Conservation (phyloP, 2,888 invertebrate genomes). For the Cephus pygmeus region DNA sequence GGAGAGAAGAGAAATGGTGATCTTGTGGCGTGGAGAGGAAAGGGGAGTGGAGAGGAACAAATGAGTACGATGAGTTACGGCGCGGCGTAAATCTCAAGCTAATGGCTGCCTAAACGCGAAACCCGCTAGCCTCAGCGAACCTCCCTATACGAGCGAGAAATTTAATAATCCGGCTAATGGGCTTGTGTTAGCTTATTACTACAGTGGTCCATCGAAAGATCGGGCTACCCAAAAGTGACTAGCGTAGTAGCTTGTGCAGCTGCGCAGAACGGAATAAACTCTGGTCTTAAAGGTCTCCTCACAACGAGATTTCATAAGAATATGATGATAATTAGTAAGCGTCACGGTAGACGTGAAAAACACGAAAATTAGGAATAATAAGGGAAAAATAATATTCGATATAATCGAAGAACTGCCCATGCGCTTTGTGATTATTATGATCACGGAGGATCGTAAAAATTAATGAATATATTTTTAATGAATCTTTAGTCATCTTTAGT, state of each 20-base stretch:
- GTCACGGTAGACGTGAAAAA: too few relatives aligned
- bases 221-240: neutral
- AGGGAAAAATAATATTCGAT: neutral
- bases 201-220: neutral
- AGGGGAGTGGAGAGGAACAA: constrained; percentile 51
- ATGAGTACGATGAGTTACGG: constrained; percentile 66
- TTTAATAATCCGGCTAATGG: constrained; percentile 66
- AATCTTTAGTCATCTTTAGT: neutral
- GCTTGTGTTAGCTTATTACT: constrained; percentile 60
- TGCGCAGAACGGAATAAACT: neutral
- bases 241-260: neutral
- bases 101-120: constrained; percentile 66
- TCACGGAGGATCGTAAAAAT: neutral
- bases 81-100: constrained; percentile 64
- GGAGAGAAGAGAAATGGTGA: constrained; percentile 24
- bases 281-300: neutral
- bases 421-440: neutral
- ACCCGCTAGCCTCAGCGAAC: constrained; percentile 53
- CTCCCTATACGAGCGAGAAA: constrained; percentile 59
- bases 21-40: constrained; percentile 30
- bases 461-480: neutral
- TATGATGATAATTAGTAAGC: too few relatives aligned
- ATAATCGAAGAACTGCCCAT: neutral
- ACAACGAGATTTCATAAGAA: neutral
- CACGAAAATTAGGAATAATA: neutral